A percentile compares a stretch with the other conserved stretches of the same genome.
These are phyloP conservation scores for Linepithema humile DNA, from an alignment of 1,140 invertebrate genomes.

Conservation along the genomic window DNA sequence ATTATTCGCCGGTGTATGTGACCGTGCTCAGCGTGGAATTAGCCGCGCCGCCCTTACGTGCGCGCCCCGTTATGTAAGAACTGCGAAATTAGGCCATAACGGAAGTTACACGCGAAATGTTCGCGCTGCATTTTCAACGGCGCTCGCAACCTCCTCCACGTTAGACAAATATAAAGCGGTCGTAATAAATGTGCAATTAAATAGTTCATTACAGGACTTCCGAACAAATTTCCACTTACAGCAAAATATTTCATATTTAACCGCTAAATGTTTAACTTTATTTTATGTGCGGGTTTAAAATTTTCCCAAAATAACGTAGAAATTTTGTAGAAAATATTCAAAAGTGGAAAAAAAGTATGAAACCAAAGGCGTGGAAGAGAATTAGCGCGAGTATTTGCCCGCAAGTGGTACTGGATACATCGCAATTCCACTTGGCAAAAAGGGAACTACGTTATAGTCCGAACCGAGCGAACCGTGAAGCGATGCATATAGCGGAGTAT, in stretches of 20 bases:
- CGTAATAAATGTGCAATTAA: background rate
- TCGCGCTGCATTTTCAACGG: background rate
- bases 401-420: background rate
- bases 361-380: background rate
- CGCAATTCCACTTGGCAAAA: background rate
- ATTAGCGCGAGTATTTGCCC: background rate
- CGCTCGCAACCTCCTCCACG: background rate
- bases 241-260: background rate
- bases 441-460: background rate
- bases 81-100: background rate
- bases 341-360: background rate
- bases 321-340: background rate
- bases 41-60: background rate
- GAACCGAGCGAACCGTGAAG: background rate
- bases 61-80: background rate
- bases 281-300: background rate
- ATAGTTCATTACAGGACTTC: background rate
- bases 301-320: background rate
- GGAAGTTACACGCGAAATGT: background rate
- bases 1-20: slow-evolving; percentile 10
- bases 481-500: background rate
- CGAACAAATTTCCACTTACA: background rate
- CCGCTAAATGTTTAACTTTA: background rate
- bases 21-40: slow-evolving; percentile 19
- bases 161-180: background rate